Base-by-base conservation (phyloP, 2,113 vertebrate species). In the Tautogolabrus adspersus region DNA sequence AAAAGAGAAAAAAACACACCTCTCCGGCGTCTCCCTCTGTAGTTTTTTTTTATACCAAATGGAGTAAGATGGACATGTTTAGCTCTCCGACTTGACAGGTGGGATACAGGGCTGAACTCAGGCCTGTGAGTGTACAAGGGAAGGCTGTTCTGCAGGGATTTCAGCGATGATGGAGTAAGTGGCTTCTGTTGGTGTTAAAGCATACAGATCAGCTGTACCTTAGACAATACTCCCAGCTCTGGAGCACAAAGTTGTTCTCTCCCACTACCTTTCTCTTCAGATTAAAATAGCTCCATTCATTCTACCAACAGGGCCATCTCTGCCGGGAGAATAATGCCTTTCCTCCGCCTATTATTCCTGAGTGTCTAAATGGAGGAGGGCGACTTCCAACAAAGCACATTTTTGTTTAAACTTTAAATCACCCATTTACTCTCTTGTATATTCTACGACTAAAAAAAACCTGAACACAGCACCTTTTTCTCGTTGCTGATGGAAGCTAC, bases 1-100 rank as follows among this genome's bases (percentile, higher is more conserved):
- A 34, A 34, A 66, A 80, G 84, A 65, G 58, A 46, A 8, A 80
- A 46, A 8, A 80, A 77, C 58, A 81, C 68, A 86, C 73, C 76
- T 88, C 64, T 79, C 23, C 37, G 59, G 73, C 75, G 86, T 65
- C 66, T 69, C 51, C 44, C 61, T 54, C 56, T 71, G 63, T 55
- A 38, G 56, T 64, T 65, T 69, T 59, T 75, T 74, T 71, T 79
- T 49, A 67, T 26, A 18, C 63, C 82, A 90, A 88, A 89, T 83
- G 80, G 88, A 87, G 76, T 37, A 77, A 89, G 91, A 92, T 92
- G 85, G 91, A 91, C 90, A 90, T 74, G 84, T 91, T 90, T 87
- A 86, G 88, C 77, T 88, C 84, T 83, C 37, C 3, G 61, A 66
- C 79, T 67, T 93, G 93, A 93, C 92, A 92, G 91, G 88, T 87